Base-by-base conservation (phyloP, 2,113 vertebrate genomes). In the Meleagris gallopavo region DNA sequence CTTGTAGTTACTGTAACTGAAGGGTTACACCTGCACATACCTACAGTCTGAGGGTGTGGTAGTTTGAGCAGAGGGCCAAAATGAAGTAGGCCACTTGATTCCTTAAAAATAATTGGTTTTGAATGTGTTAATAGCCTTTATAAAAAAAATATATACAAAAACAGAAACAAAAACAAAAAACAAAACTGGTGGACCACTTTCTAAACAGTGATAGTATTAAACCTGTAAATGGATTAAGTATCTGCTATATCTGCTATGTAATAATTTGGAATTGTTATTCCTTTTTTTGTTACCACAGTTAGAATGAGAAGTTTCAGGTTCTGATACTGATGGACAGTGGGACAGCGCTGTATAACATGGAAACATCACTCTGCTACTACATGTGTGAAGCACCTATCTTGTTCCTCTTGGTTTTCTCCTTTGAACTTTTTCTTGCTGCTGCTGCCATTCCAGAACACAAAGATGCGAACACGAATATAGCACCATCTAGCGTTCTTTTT, bases 401-500 rank as follows among this genome's bases (percentile, higher is more conserved):
- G 12, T 72, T 13, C 70, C 46, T 10, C 16, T 17, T 75, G 3
- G 10, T 65, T 67, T 30, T 30, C 55, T 3, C 19, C 22, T 30
- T 45, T 8, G 5, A 57, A 22, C 29, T 83, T 65, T 11, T 57
- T 79, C 81, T 62, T 52, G 24, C 17, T 34, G 32, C 30, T 43
- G 3, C 11, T 32, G 1, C 22, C 7, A 0, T 61, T 74, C 8
- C 3, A 36, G 16, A 36, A 5, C 1, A 0, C 40, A 11, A 40
- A 55, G 20, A 4, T 13, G 79, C 70, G 38, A 14, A 21, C 41
- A 57, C 0, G 19, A 36, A 18, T 76, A 40, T 83, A 94, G 95
- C 93, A 92, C 96, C 96, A 97, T 79, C 96, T 96, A 97, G 94
- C 40, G 97, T 91, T 48, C 27, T 19, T 83, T 69, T 15, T 19